A percentile compares a stretch with the other conserved stretches of the same genome.
phyloP scores from a whole-genome alignment of 1,140 invertebrate species.

The Maconellicoccus hirsutus region DNA sequence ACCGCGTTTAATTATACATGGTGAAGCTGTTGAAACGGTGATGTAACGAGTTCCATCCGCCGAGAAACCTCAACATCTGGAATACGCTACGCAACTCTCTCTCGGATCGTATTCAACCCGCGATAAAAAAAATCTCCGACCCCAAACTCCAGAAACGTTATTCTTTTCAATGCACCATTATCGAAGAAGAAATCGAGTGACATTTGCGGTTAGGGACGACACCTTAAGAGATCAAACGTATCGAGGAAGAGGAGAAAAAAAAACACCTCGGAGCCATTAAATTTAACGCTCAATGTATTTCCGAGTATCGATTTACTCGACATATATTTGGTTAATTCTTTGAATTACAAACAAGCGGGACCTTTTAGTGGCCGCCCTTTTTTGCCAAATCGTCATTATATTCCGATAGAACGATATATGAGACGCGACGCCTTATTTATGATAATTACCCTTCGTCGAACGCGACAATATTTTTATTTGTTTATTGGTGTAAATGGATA shows the following conservation, averaged over 20 bases:
- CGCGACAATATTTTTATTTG: background rate
- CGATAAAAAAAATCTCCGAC: background rate
- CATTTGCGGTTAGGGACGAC: slow-evolving; percentile 1
- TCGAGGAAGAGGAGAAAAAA: background rate
- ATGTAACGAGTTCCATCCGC: too few relatives aligned
- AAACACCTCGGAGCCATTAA: background rate
- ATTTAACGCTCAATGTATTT: slow-evolving; percentile 20
- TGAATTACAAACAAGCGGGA: slow-evolving; percentile 4
- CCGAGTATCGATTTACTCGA: background rate
- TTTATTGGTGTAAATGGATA: background rate
- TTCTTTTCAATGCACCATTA: background rate
- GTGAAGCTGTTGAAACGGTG: too few relatives aligned
- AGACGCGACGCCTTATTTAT: slow-evolving; percentile 6
- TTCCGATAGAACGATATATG: background rate
- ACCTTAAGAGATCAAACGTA: background rate
- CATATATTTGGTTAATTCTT: slow-evolving; percentile 17
- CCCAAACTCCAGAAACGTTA: background rate
- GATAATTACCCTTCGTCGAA: background rate
- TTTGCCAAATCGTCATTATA: slow-evolving; percentile 2
- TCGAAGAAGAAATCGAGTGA: background rate
- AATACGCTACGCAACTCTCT: too few relatives aligned
- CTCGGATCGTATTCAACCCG: too few relatives aligned
- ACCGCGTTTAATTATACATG: too few relatives aligned
- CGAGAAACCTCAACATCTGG: too few relatives aligned
- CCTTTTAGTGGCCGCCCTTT: slow-evolving; percentile 10